Evolutionary conservation across 2,888 invertebrate genomes (phyloP), one percentile per base, ranked within the genome.

Genomic region (Blastobasis lacticolella): DNA sequence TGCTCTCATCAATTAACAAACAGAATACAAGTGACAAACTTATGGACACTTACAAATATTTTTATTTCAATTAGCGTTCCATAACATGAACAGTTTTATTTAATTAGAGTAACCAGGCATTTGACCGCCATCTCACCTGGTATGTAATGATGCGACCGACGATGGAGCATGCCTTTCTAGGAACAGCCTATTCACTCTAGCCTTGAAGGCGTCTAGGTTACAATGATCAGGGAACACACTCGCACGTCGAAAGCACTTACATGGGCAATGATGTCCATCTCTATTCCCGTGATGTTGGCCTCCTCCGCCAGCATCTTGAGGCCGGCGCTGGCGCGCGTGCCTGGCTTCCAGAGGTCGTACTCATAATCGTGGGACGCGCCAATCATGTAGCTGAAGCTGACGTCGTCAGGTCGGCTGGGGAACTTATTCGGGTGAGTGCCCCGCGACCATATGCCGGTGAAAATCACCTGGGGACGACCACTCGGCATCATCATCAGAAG

Each of bases 371-470:
- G 88, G 0, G 86, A 85, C 0, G 85, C 82, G 0, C 88, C 88
- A 0, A 88, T 67, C 79, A 88, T 77, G 58, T 81, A 75, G 40
- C 81, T 83, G 62, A 79, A 88, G 0, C 79, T 79, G 38, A 83
- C 86, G 10, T 81, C 79, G 42, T 85, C 84, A 0, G 82, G 83
- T 50, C 81, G 81, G 49, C 58, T 77, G 0, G 88, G 88, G 54
- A 83, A 88, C 54, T 77, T 67, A 0, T 69, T 74, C 0, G 85
- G 84, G 49, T 88, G 88, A 1, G 75, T 72, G 40, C 81, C 64
- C 0, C 86, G 64, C 0, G 88, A 88, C 88, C 88, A 87, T 42
- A 67, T 67, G 0, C 88, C 88, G 52, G 71, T 67, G 62, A 88
- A 85, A 40, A 78, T 75, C 2, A 88, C 75, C 88, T 86, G 57